Percentiles rank a stretch among this genome's conserved stretches.
phyloP scores from a whole-genome alignment of 2,888 invertebrate species.

The Teleiodes luculella region DNA sequence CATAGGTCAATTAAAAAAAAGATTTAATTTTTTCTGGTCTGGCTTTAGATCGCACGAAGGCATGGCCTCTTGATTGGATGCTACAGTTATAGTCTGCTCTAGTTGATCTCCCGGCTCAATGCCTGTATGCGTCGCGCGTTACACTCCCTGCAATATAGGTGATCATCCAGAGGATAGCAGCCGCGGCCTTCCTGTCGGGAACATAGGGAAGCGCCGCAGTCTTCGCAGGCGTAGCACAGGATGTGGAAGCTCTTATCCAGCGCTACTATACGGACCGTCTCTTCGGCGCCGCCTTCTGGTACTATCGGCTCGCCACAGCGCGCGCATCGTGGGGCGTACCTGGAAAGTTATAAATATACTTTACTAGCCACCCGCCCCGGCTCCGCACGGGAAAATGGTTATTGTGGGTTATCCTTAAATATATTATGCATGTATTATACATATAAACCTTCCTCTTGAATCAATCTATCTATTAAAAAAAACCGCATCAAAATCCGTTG shows the following conservation, averaged over 20 bases:
- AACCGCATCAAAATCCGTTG: too few species aligned
- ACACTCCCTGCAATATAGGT: constrained; percentile 96
- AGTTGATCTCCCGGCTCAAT: constrained; percentile 82
- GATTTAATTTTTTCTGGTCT: too few species aligned
- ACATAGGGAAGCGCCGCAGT: constrained; percentile 93
- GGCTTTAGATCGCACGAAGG: too few species aligned
- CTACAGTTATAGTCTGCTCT: constrained; percentile 20
- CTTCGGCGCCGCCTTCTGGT: constrained; percentile 96
- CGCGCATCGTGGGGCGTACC: constrained; percentile 97
- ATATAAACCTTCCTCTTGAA: too few species aligned
- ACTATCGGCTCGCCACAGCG: constrained; percentile 97
- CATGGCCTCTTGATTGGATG: too few species aligned
- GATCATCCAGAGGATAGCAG: constrained; percentile 97
- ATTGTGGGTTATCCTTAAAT: too few species aligned
- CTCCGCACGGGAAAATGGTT: too few species aligned
- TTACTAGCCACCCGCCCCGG: too few species aligned
- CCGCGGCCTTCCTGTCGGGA: constrained; percentile 96
- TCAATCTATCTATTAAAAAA: too few species aligned
- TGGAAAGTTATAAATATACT: too few species aligned
- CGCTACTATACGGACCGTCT: constrained; percentile 98
- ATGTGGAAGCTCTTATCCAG: constrained; percentile 98
- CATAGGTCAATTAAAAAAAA: too few species aligned
- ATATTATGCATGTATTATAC: too few species aligned
- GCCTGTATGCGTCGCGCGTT: constrained; percentile 96
- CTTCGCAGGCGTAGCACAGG: constrained; percentile 96